Evolutionary conservation across 2,888 invertebrate species (phyloP), one percentile per base, ranked within the genome.

Genomic region (Fabriciana adippe): DNA sequence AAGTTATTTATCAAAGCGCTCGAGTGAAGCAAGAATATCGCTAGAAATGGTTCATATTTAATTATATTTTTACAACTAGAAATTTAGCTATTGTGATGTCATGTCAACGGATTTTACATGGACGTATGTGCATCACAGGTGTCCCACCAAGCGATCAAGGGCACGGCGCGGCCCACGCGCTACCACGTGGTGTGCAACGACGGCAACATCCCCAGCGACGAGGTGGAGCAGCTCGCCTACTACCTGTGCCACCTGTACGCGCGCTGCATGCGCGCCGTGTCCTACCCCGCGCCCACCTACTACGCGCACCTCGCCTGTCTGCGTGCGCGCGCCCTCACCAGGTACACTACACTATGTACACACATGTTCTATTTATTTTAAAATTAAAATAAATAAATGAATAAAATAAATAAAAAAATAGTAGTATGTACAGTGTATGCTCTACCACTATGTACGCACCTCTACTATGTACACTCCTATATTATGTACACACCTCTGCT

Each of bases 131-230:
- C 6, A 0, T 13, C 5, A 0, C 76, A 93, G 93, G 90, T 93
- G 1, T 94, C 94, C 0, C 95, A 95, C 78, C 94, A 94, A 64
- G 95, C 94, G 16, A 95, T 95, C 61, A 94, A 97, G 88, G 97
- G 97, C 64, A 97, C 97, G 0, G 96, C 97, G 0, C 95, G 96
- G 8, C 97, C 97, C 0, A 97, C 97, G 0, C 97, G 97, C 75
- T 98, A 98, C 85, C 96, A 96, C 82, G 95, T 96, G 0, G 89
- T 98, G 18, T 96, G 95, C 90, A 97, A 98, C 83, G 97, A 97
- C 76, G 94, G 94, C 62, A 79, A 94, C 2, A 93, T 97, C 74
- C 88, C 93, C 0, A 94, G 96, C 73, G 95, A 97, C 81, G 94
- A 96, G 67, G 93, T 98, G 60, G 97, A 98, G 80, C 93, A 94